Base-by-base conservation (phyloP, 2,888 invertebrate species). In the Apodemia zela region DNA sequence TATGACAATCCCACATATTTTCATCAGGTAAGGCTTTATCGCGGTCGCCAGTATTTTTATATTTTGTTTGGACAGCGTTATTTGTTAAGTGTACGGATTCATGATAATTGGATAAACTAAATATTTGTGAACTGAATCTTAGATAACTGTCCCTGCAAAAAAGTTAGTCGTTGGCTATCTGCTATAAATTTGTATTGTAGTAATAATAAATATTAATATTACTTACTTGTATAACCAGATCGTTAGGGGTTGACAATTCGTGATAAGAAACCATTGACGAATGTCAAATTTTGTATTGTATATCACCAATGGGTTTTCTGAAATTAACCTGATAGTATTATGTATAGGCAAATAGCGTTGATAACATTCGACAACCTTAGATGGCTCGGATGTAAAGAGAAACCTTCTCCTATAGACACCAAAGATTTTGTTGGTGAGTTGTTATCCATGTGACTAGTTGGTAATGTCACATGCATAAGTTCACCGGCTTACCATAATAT, bases 221-320 rank as follows among this genome's bases (percentile, higher is more conserved):
- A 57, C 84, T 82, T 92, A 96, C 96, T 96, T 96, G 91, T 98
- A 98, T 92, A 98, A 95, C 97, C 98, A 98, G 67, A 98, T 94
- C 0, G 97, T 96, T 45, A 98, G 87, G 0, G 98, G 98, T 78
- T 97, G 97, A 76, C 97, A 96, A 80, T 95, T 96, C 0, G 98
- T 97, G 33, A 98, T 95, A 68, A 98, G 89, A 86, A 98, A 98
- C 98, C 98, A 98, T 85, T 98, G 98, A 6, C 98, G 93, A 72
- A 98, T 98, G 85, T 98, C 98, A 81, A 98, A 98, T 89, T 98
- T 98, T 1, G 98, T 98, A 75, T 96, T 94, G 85, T 98, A 96
- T 70, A 98, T 95, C 59, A 98, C 94, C 62, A 98, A 87, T 0
- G 98, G 98, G 66, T 95, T 94, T 90, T 98, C 98, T 97, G 92